Percentiles rank a stretch among this genome's conserved stretches.
These are phyloP conservation scores for Cinclus cinclus DNA, from an alignment of 2,113 vertebrate species.

Conservation along the genomic window DNA sequence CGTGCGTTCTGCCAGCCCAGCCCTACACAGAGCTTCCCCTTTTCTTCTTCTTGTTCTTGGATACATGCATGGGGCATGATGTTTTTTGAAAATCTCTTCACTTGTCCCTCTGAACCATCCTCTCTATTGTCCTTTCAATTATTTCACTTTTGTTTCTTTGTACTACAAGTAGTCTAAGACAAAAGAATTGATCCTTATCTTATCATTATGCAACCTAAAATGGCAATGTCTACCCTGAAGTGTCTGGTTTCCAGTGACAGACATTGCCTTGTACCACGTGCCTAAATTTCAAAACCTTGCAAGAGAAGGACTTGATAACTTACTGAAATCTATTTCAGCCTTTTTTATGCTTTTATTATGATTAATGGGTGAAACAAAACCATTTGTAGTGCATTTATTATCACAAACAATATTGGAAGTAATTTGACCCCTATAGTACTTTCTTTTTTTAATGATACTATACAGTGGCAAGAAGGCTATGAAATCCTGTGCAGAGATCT, in stretches of 20 bases:
- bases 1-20: not conserved
- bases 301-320: not conserved
- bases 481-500: conserved; percentile 9
- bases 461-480: not conserved
- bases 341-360: not conserved
- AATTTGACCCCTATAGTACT: not conserved
- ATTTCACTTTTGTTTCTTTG: not conserved
- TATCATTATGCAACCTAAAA: not conserved
- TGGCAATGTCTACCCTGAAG: not conserved
- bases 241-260: not conserved
- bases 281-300: not conserved
- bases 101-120: not conserved
- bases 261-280: not conserved
- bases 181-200: not conserved
- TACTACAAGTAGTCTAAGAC: not conserved
- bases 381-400: not conserved
- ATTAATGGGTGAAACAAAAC: not conserved
- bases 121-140: not conserved
- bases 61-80: rapidly evolving
- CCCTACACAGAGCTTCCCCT: not conserved
- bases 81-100: not conserved
- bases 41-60: not conserved
- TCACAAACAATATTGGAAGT: conserved; percentile 14
- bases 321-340: not conserved
- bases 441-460: not conserved